These are phyloP conservation scores for Crossaster papposus DNA, from an alignment of 53 echinoderm and acorn worm species.

Conservation along the genomic window DNA sequence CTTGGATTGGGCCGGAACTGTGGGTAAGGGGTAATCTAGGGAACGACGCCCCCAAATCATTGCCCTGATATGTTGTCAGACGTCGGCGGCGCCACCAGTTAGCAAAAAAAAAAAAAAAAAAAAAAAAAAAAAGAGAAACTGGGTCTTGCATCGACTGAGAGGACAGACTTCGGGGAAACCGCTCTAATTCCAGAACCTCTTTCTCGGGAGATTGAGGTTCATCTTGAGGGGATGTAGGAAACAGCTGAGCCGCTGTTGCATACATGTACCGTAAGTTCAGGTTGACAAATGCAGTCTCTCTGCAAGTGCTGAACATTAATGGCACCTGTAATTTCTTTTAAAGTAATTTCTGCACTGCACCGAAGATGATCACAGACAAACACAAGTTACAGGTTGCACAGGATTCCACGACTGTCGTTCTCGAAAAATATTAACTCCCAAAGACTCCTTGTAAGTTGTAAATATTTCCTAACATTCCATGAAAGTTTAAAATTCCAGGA, in stretches of 20 bases:
- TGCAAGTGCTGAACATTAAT: not conserved
- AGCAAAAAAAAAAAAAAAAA: too few species aligned
- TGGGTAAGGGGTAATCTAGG: not conserved
- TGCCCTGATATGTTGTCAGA: conserved; percentile 18
- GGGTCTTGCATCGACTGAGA: conserved; percentile 5
- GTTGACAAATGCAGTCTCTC: not conserved
- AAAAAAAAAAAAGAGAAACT: too few species aligned
- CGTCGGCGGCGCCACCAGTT: not conserved
- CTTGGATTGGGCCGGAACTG: not conserved
- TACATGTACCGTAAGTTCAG: too few species aligned
- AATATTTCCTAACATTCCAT: too few species aligned
- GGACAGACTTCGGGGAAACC: not conserved
- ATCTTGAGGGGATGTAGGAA: not conserved
- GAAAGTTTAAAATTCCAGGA: too few species aligned
- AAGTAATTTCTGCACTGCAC: too few species aligned
- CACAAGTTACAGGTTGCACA: too few species aligned
- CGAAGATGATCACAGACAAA: too few species aligned
- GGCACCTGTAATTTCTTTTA: not conserved
- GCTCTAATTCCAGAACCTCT: conserved; percentile 5
- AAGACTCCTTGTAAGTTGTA: too few species aligned
- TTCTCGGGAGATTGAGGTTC: not conserved
- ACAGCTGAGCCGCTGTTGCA: not conserved
- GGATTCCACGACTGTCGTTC: too few species aligned
- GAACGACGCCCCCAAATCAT: conserved; percentile 5
- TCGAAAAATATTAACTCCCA: too few species aligned